Percentiles rank a stretch among this genome's conserved stretches.
Conservation (phyloP, 2,113 vertebrate species). For the Hippotragus niger region DNA sequence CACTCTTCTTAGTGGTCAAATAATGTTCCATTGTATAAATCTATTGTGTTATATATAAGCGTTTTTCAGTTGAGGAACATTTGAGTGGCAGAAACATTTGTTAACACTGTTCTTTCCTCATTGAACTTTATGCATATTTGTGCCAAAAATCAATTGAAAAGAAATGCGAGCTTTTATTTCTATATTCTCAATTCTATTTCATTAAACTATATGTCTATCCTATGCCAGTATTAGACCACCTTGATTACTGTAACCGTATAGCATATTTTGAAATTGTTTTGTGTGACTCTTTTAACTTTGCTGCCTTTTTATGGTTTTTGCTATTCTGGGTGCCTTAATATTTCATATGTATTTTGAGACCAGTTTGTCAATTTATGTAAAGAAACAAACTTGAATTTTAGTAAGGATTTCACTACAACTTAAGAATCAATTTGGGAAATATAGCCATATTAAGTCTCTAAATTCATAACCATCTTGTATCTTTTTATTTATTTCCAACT, state of each 20-base stretch:
- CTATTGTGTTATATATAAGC: background rate
- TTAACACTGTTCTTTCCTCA: background rate
- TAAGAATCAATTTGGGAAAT: background rate
- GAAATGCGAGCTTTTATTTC: background rate
- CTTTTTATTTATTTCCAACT: background rate
- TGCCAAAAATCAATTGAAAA: background rate
- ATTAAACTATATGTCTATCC: background rate
- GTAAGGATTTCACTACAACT: background rate
- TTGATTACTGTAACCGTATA: background rate
- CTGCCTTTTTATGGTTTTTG: background rate
- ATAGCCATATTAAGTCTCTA: background rate
- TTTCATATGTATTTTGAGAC: background rate
- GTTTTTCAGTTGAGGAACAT: background rate
- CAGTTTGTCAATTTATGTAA: background rate
- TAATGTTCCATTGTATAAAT: background rate
- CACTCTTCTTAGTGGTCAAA: background rate
- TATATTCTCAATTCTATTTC: background rate
- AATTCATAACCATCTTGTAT: background rate
- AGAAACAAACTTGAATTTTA: background rate
- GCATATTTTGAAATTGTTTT: background rate
- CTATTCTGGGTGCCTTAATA: background rate
- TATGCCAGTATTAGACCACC: background rate
- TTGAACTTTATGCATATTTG: background rate
- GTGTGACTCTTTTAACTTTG: background rate
- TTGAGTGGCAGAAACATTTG: background rate